Conservation (phyloP, 2,888 invertebrate species). For the Cheilosia impressa region DNA sequence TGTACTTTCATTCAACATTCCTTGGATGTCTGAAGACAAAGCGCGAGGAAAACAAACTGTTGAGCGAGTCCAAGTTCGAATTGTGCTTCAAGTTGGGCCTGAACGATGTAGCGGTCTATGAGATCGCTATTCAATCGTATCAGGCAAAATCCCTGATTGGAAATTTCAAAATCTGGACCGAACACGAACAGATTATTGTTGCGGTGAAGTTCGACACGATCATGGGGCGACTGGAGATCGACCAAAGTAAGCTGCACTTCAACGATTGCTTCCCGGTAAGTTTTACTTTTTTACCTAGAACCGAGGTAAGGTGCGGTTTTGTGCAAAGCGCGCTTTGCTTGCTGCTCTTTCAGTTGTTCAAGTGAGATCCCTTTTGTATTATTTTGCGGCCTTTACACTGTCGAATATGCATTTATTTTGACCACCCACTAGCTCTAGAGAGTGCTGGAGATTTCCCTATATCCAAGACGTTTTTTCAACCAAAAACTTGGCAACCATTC, state of each 20-base stretch:
- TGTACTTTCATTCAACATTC: conserved; percentile 83
- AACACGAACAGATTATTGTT: conserved; percentile 88
- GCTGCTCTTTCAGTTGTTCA: too few relatives aligned
- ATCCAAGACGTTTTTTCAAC: too few relatives aligned
- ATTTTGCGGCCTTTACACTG: too few relatives aligned
- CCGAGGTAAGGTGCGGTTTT: too few relatives aligned
- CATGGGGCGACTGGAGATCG: conserved; percentile 88
- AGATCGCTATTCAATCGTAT: conserved; percentile 88
- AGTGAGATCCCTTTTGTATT: too few relatives aligned
- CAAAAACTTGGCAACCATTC: not conserved
- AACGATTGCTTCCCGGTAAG: conserved; percentile 92
- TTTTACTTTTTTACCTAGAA: conserved; percentile 70
- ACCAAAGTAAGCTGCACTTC: conserved; percentile 88
- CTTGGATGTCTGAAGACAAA: conserved; percentile 85
- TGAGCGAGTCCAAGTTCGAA: conserved; percentile 76
- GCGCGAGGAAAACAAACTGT: conserved; percentile 62
- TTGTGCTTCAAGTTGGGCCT: conserved; percentile 78
- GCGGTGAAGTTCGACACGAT: conserved; percentile 91
- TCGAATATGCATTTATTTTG: too few relatives aligned
- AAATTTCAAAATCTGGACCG: conserved; percentile 89
- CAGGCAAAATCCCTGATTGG: conserved; percentile 88
- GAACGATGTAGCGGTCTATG: conserved; percentile 84
- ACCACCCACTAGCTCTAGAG: too few relatives aligned
- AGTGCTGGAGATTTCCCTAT: too few relatives aligned
- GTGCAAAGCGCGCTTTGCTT: too few relatives aligned